Evolutionary conservation across 2,797 vertebrate genomes (phyloP), one percentile per base, ranked within the genome.

Genomic region (Propithecus deckenii): DNA sequence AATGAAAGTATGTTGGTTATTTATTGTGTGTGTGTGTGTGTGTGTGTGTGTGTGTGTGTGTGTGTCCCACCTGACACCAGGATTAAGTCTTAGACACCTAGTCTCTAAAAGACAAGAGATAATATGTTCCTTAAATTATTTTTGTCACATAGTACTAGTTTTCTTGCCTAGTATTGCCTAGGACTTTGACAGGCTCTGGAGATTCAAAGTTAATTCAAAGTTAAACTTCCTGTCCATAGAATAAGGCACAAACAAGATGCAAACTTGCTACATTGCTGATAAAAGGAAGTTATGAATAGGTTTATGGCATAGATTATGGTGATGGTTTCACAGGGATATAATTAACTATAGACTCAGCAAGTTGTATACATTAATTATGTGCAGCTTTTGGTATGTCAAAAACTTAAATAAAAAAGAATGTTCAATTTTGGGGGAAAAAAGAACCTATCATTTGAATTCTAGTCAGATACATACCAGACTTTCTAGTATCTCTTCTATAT

Each of bases 371-470:
- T 69, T 84, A 50, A 28, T 50, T 52, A 67, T 3, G 5, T 17
- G n/a, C 7, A 38, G n/a, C 3, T 78, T 38, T 84, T 38, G 52
- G 4, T 23, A 32, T 43, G 20, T 78, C 9, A 85, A 71, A 79
- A 83, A 76, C 59, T n/a, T 85, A 35, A 63, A 38, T 80, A 4
- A 59, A 79, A 80, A 22, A 20, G 7, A 61, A 57, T 74, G 8
- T 50, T 71, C 12, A 38, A 41, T 43, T 35, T 89, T 46, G 13
- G 52, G 55, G 67, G 52, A 32, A 25, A 94, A n/a, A 43, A 32
- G 61, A 30, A 63, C 61, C 61, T 30, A 69, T 86, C 32, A 69
- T 85, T 92, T 95, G 14, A 61, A 65, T 43, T 86, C 41, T 80
- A 46, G 52, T 23, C 6, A 74, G 23, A n/a, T 18, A 20, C 1